Percentiles rank a stretch among this genome's conserved stretches.
These are phyloP conservation scores for Chloroceryle amazona DNA, from an alignment of 2,797 vertebrate species.

Conservation along the genomic window DNA sequence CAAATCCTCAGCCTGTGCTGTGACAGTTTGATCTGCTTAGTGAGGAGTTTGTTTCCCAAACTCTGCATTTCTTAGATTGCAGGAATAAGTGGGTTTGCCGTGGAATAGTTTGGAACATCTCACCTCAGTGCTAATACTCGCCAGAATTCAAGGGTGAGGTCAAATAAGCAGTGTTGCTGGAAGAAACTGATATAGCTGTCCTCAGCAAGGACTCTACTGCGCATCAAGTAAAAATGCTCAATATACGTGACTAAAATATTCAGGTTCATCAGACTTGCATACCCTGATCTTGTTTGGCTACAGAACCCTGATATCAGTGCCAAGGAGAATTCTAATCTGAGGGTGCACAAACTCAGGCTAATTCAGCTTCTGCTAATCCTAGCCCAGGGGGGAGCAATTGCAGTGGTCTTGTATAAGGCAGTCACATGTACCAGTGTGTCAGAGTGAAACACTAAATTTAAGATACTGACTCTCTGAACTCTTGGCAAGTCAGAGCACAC, in stretches of 20 bases:
- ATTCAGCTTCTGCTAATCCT: background rate
- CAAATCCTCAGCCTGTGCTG: background rate
- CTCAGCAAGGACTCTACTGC: background rate
- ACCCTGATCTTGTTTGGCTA: background rate
- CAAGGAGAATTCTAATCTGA: background rate
- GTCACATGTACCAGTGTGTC: background rate
- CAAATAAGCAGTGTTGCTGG: background rate
- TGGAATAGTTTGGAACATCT: background rate
- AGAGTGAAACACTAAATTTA: background rate
- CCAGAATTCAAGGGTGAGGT: background rate
- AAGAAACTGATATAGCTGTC: background rate
- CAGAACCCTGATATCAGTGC: background rate
- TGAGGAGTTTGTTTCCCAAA: background rate
- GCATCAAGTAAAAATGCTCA: background rate
- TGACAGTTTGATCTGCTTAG: background rate
- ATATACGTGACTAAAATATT: background rate
- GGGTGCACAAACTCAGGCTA: background rate
- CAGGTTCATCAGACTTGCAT: background rate
- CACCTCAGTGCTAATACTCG: background rate
- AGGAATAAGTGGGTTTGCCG: background rate
- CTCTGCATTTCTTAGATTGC: background rate
- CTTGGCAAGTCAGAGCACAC: background rate
- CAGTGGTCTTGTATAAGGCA: background rate
- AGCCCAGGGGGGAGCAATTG: background rate
- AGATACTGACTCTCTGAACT: background rate